Conservation (phyloP, 2,113 vertebrate genomes). For the Centrocercus urophasianus region DNA sequence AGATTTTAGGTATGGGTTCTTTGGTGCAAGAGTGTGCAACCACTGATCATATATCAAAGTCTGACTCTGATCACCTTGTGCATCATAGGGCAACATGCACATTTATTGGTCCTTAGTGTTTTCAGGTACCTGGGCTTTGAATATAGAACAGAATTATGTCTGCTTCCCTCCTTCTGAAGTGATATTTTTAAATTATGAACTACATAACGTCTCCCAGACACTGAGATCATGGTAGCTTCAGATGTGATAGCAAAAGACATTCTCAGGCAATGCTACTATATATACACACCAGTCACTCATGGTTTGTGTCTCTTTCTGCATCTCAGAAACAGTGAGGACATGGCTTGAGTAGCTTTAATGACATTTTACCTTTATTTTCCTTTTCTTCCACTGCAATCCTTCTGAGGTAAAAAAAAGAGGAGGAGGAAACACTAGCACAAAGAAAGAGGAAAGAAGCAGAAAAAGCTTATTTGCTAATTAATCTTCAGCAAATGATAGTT, state of each 20-base stretch:
- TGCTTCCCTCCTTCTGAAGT: background rate
- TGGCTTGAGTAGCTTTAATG: background rate
- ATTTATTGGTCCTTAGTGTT: constrained; percentile 26
- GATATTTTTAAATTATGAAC: constrained; percentile 33
- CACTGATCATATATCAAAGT: background rate
- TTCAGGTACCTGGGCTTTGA: constrained; percentile 36
- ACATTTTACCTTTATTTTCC: background rate
- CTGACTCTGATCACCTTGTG: background rate
- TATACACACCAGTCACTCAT: background rate
- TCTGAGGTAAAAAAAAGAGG: background rate
- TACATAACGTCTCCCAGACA: constrained; percentile 2
- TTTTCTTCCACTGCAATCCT: background rate
- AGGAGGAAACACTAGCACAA: background rate
- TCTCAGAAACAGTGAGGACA: background rate
- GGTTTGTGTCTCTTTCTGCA: background rate
- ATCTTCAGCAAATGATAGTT: background rate
- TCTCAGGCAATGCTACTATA: background rate
- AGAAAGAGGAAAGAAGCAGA: background rate
- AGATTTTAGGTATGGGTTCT: background rate
- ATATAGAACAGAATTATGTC: constrained; percentile 23
- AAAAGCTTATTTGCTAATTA: background rate
- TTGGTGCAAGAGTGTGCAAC: background rate
- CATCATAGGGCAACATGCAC: constrained; percentile 17
- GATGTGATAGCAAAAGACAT: background rate
- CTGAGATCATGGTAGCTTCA: constrained; percentile 18